Evolutionary conservation across 53 echinoderm and acorn worm genomes (phyloP).

Genomic region (Patiria pectinifera): DNA sequence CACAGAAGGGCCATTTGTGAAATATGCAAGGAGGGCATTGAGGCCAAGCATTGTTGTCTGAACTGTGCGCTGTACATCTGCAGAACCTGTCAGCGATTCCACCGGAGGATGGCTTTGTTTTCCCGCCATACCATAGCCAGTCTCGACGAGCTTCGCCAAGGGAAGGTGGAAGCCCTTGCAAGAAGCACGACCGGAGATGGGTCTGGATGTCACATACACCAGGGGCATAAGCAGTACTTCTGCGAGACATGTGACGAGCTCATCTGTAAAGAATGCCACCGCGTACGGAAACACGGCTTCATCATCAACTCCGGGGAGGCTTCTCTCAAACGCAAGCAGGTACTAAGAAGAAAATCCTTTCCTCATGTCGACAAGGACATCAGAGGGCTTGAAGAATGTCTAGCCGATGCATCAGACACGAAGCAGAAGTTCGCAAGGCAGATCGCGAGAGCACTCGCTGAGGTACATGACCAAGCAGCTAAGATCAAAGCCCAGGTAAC

Average conservation of each 20-base stretch:
- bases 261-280: background rate
- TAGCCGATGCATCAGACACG: background rate
- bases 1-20: background rate
- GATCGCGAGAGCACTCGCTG: background rate
- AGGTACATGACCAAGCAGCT: background rate
- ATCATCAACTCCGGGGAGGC: background rate
- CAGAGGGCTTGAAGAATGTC: background rate
- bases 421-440: background rate
- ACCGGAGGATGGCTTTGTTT: background rate
- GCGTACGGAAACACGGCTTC: background rate
- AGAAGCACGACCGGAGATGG: too few species aligned
- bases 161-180: background rate
- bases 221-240: conserved; percentile 9
- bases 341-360: background rate
- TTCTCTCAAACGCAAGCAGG: background rate
- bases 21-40: background rate
- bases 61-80: background rate
- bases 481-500: background rate
- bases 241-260: conserved; percentile 6
- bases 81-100: background rate
- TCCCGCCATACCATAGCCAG: background rate
- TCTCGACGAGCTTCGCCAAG: background rate
- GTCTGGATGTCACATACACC: background rate
- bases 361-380: background rate
- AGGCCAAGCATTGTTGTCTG: conserved; percentile 1